Evolutionary conservation across 2,113 vertebrate species (phyloP).

Genomic region (Pyrgilauda ruficollis): DNA sequence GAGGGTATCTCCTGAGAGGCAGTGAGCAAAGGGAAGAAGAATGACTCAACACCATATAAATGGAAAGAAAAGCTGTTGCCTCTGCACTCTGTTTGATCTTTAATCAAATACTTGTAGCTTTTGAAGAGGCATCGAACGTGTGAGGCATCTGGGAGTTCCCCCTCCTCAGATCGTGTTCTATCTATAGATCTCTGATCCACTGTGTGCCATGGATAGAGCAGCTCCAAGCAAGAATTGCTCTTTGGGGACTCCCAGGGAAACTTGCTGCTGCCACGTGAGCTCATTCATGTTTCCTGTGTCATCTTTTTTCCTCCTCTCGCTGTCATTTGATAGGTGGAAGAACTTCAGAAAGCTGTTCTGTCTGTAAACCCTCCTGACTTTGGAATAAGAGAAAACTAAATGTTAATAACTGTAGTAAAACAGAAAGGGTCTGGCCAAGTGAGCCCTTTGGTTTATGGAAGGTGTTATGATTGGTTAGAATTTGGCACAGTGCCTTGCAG

Average conservation of each 20-base stretch:
- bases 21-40: background rate
- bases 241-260: background rate
- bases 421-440: background rate
- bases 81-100: conserved; percentile 15
- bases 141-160: conserved; percentile 17
- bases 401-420: background rate
- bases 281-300: background rate
- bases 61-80: background rate
- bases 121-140: background rate
- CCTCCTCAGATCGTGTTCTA: background rate
- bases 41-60: background rate
- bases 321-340: background rate
- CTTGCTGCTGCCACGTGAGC: conserved; percentile 6
- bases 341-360: background rate
- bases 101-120: background rate
- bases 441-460: background rate
- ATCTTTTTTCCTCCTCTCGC: background rate
- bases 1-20: background rate
- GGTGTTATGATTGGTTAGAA: background rate
- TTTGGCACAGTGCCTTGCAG: background rate
- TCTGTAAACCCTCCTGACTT: background rate
- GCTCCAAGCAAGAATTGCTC: background rate
- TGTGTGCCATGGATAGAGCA: background rate
- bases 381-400: background rate
- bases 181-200: background rate